Conservation (phyloP, 2,797 vertebrate genomes). For the Chelonia mydas region DNA sequence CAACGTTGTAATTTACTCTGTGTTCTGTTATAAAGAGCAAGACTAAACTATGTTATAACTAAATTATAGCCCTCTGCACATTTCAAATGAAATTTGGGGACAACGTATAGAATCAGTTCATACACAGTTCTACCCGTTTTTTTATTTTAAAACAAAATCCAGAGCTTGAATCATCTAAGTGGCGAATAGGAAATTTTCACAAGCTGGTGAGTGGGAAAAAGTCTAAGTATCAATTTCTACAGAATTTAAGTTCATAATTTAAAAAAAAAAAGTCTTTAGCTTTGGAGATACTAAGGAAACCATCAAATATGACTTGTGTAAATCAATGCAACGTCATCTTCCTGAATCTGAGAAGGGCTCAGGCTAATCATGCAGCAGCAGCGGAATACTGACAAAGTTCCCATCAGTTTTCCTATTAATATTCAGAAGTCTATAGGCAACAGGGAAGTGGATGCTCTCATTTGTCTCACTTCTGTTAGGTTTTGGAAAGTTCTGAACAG, state of each 20-base stretch:
- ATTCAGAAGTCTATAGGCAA: background rate
- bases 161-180: background rate
- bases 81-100: background rate
- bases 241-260: background rate
- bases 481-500: background rate
- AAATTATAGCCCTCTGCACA: background rate
- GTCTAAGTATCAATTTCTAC: background rate
- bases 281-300: background rate
- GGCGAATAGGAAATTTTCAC: background rate
- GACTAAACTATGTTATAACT: background rate
- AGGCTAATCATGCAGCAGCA: background rate
- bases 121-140: background rate
- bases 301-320: fast-evolving
- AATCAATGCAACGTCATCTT: background rate
- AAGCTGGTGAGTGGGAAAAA: fast-evolving
- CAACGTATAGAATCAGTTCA: background rate
- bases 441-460: background rate
- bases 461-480: background rate
- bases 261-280: background rate
- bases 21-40: background rate
- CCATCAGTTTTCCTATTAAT: background rate
- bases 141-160: background rate
- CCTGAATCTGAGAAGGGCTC: background rate
- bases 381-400: background rate
- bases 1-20: background rate